Conservation (phyloP, 1,140 invertebrate genomes). For the Neodiprion fabricii region DNA sequence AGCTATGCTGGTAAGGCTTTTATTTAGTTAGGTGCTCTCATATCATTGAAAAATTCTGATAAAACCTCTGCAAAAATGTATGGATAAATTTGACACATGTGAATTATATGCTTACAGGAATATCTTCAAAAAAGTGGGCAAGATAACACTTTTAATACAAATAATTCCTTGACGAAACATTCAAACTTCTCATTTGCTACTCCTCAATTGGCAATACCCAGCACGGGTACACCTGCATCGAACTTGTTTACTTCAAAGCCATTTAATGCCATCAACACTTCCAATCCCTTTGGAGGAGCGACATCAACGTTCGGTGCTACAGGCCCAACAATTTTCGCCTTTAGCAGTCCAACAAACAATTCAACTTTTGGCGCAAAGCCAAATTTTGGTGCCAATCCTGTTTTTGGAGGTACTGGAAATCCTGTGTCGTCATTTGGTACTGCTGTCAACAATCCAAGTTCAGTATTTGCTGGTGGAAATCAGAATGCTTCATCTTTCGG, state of each 20-base stretch:
- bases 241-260: conserved; percentile 43
- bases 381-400: conserved; percentile 37
- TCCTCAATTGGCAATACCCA: conserved; percentile 33
- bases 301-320: conserved; percentile 20
- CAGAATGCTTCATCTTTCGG: conserved; percentile 39
- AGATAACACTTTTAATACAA: conserved; percentile 29
- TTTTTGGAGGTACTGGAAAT: conserved; percentile 34
- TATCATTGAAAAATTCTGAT: not conserved
- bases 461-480: conserved; percentile 24
- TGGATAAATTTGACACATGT: conserved; percentile 3
- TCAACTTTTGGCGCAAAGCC: conserved; percentile 44
- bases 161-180: conserved; percentile 20
- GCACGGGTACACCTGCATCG: conserved; percentile 27
- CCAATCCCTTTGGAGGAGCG: conserved; percentile 38
- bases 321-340: conserved; percentile 36
- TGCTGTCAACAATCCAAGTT: conserved; percentile 27
- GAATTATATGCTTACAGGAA: conserved; percentile 38
- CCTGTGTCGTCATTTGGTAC: conserved; percentile 26
- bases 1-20: conserved; percentile 44
- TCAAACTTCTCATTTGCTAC: conserved; percentile 37
- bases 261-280: conserved; percentile 27
- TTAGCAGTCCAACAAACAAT: conserved; percentile 31
- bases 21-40: conserved; percentile 6
- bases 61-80: conserved; percentile 15
- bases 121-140: conserved; percentile 41